Evolutionary conservation across 2,797 vertebrate species (phyloP).

Genomic region (Betta splendens): DNA sequence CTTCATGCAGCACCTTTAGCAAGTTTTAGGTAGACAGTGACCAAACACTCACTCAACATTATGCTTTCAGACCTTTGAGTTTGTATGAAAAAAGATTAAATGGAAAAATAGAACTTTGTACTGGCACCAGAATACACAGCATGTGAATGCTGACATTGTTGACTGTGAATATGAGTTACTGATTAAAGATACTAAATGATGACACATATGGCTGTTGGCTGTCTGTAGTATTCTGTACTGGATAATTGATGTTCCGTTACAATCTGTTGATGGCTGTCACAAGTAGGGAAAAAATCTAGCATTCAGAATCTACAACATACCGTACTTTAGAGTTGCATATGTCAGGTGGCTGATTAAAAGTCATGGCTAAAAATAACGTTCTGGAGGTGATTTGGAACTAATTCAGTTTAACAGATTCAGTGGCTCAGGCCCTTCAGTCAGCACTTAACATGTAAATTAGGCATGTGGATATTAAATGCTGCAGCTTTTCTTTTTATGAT

Average conservation of each 20-base stretch:
- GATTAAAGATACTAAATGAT: background rate
- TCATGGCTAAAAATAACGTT: too few species aligned
- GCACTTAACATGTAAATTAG: background rate
- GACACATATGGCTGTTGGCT: too few species aligned
- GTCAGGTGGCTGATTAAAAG: too few species aligned
- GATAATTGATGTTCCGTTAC: too few species aligned
- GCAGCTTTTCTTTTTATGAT: background rate
- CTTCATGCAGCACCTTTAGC: conserved; percentile 7
- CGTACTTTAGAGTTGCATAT: too few species aligned
- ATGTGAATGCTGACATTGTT: background rate
- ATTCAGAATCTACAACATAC: too few species aligned
- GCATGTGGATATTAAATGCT: background rate
- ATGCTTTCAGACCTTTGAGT: background rate
- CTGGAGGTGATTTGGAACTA: too few species aligned
- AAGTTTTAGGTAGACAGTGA: conserved; percentile 1
- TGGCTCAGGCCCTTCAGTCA: background rate
- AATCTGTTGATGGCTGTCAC: too few species aligned
- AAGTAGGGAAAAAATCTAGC: too few species aligned
- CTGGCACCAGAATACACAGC: background rate
- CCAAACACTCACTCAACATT: conserved; percentile 1
- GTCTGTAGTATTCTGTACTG: too few species aligned
- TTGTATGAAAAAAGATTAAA: background rate
- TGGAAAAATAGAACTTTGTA: background rate
- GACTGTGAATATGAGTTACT: background rate
- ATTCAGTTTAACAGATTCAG: too few species aligned